phyloP scores from a whole-genome alignment of 2,797 vertebrate species.

The Monodelphis domestica region DNA sequence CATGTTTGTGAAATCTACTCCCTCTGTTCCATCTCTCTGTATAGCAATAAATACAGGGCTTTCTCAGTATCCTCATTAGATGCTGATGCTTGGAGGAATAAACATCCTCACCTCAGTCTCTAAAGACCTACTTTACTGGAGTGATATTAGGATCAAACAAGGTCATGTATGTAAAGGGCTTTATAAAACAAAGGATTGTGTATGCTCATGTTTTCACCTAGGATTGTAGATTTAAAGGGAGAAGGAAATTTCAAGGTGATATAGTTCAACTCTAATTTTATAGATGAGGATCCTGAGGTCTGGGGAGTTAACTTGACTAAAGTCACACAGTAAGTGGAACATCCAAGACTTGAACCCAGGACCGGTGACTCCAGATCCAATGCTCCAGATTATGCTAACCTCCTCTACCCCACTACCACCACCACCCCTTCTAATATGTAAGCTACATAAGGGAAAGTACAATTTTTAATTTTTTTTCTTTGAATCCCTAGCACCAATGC shows the following conservation, averaged over 20 bases:
- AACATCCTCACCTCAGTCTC: not conserved
- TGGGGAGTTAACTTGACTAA: not conserved
- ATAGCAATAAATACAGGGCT: not conserved
- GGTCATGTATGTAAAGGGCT: not conserved
- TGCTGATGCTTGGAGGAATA: not conserved
- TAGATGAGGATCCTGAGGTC: not conserved
- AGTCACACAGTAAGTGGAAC: not conserved
- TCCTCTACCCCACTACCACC: not conserved
- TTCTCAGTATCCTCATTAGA: not conserved
- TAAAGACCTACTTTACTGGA: not conserved
- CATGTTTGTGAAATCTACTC: not conserved
- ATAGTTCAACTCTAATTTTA: not conserved
- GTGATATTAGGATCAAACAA: not conserved
- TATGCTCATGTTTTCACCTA: not conserved
- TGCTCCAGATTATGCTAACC: not conserved
- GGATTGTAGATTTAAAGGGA: not conserved
- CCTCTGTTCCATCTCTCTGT: not conserved
- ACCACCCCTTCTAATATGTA: not conserved
- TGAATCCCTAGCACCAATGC: not conserved
- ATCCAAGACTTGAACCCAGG: not conserved
- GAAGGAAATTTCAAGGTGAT: not conserved
- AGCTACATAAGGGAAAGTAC: not conserved
- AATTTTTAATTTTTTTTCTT: not conserved
- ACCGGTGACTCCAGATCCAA: not conserved
- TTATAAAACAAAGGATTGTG: not conserved